Evolutionary conservation across 2,888 invertebrate species (phyloP), one percentile per base, ranked within the genome.

Genomic region (Caenorhabditis sp.): DNA sequence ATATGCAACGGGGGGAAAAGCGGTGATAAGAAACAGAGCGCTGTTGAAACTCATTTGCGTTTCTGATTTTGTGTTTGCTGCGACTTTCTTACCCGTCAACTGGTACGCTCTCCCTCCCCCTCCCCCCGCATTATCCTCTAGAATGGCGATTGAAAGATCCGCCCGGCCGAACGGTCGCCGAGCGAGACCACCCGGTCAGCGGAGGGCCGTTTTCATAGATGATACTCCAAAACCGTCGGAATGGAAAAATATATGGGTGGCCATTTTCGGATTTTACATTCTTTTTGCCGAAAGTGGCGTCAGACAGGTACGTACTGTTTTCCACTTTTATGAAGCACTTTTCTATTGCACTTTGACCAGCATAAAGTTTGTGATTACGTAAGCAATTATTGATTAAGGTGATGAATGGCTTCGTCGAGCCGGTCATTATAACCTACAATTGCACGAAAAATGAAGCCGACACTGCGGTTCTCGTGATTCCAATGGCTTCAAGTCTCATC

Each of bases 341-440:
- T 46, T 63, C 27, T 55, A 50, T 45, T 55, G 58, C 39, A 65
- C 65, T 65, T 65, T 55, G 66, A 37, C 50, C 46, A 7, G 2
- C 8, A 27, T 7, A n/a, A n/a, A n/a, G 7, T 41, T 43, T 20
- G 6, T 11, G 22, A 24, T 48, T 27, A 24, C 22, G 9, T n/a
- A 37, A 26, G 37, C 20, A 52, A 4, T 32, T 8, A 32, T 39
- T 50, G 45, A 68, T 79, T 55, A 39, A 83, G 83, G 74, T 80
- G 5, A 79, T 83, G 81, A 83, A 83, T 43, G 78, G 75, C 8
- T 83, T 83, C 56, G 81, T 80, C 8, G 72, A 68, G 3, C 80
- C 71, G 2, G 65, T 83, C 4, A 71, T 74, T 32, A 48, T 58
- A 24, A 70, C 78, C 2, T 81, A 73, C 50, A 75, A 80, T 22